These are phyloP conservation scores for Sarcophaga rosellei DNA, from an alignment of 2,888 invertebrate species.

Conservation along the genomic window DNA sequence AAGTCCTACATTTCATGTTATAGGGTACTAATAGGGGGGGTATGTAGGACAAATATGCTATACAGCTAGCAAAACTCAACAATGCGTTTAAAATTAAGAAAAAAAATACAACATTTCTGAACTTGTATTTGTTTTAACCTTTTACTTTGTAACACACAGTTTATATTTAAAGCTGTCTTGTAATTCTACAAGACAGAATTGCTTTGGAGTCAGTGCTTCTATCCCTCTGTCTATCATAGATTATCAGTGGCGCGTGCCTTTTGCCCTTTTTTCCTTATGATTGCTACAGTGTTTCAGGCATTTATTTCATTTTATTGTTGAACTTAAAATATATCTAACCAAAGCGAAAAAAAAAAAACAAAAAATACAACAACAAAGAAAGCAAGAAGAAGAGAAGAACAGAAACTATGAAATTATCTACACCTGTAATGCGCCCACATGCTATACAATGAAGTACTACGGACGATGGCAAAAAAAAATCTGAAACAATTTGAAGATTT, in stretches of 20 bases:
- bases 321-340: slow-evolving; percentile 5
- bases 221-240: slow-evolving; percentile 51
- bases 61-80: not conserved
- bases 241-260: slow-evolving; percentile 65
- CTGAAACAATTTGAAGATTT: slow-evolving; percentile 29
- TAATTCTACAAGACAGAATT: slow-evolving; percentile 22
- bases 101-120: not conserved
- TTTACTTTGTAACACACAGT: slow-evolving; percentile 17
- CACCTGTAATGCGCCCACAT: slow-evolving; percentile 51
- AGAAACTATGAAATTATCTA: slow-evolving; percentile 34
- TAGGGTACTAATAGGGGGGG: not conserved
- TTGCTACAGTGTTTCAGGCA: not conserved
- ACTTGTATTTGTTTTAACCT: not conserved
- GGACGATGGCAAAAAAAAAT: not conserved
- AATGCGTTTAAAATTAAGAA: not conserved
- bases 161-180: slow-evolving; percentile 40
- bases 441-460: not conserved
- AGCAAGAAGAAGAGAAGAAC: not conserved
- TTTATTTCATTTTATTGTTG: slow-evolving; percentile 57
- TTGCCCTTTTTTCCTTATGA: slow-evolving; percentile 38
- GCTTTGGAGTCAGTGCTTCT: slow-evolving; percentile 6
- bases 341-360: not conserved
- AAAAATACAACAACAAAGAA: not conserved
- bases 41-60: not conserved
- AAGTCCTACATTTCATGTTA: not conserved